Percentiles rank a stretch among this genome's conserved stretches.
phyloP scores from a whole-genome alignment of 2,797 vertebrate species.

The Thalassophryne amazonica region DNA sequence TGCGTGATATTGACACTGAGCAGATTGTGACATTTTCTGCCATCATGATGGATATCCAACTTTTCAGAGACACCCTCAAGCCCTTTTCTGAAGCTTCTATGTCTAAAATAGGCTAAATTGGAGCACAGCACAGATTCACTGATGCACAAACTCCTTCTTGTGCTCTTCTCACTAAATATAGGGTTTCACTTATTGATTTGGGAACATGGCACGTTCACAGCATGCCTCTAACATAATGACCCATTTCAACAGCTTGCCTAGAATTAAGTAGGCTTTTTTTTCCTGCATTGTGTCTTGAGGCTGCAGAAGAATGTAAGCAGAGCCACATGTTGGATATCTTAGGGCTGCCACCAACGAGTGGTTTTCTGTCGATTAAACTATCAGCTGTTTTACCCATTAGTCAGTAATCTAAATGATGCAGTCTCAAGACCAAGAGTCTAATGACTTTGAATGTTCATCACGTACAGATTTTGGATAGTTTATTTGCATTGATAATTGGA shows the following conservation, averaged over 20 bases:
- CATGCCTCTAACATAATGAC: conserved; percentile 71
- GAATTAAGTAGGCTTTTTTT: conserved; percentile 38
- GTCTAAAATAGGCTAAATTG: conserved; percentile 54
- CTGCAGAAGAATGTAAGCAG: conserved; percentile 21
- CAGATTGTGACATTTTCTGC: conserved; percentile 57
- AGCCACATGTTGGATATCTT: conserved; percentile 30
- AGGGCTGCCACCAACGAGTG: no score
- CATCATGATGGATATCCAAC: conserved; percentile 37
- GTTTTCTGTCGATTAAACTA: no score
- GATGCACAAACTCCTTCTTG: conserved; percentile 68
- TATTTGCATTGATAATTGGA: no score
- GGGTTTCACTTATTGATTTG: conserved; percentile 75
- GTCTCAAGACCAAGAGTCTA: no score
- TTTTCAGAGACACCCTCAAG: conserved; percentile 46
- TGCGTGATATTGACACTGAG: conserved; percentile 62
- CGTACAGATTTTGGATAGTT: no score
- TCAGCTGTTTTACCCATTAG: no score
- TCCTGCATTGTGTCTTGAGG: conserved; percentile 40
- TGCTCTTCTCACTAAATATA: conserved; percentile 81
- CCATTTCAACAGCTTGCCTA: conserved; percentile 75
- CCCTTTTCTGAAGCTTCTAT: conserved; percentile 63
- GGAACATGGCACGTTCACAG: conserved; percentile 65
- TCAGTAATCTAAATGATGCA: no score
- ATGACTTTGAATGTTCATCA: no score
- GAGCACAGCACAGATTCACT: conserved; percentile 31